Percentiles rank a stretch among this genome's conserved stretches.
Conservation (phyloP, 2,888 invertebrate species). For the Pinctada fucata region DNA sequence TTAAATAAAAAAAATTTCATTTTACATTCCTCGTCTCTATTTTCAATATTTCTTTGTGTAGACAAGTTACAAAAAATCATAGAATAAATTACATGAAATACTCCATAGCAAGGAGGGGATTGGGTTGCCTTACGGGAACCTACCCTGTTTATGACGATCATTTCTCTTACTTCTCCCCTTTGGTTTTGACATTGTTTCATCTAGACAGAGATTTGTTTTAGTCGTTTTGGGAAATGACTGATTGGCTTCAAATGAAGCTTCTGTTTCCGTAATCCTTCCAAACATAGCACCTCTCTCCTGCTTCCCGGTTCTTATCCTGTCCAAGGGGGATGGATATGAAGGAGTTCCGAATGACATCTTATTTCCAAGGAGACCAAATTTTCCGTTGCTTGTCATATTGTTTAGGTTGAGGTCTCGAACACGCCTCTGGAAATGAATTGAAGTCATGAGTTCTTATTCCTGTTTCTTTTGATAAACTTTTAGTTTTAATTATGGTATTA, state of each 20-base stretch:
- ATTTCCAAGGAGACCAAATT: constrained; percentile 23
- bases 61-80: too few species aligned
- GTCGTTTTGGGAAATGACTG: constrained; percentile 81
- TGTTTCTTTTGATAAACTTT: too few species aligned
- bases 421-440: not conserved
- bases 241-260: constrained; percentile 80
- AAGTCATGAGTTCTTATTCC: too few species aligned
- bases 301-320: constrained; percentile 68
- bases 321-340: constrained; percentile 73
- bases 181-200: constrained; percentile 39
- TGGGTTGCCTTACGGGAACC: too few species aligned
- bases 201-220: constrained; percentile 45
- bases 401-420: constrained; percentile 19
- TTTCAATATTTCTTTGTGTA: too few species aligned
- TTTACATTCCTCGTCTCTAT: too few species aligned
- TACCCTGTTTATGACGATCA: too few species aligned
- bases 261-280: constrained; percentile 53
- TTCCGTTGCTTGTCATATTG: constrained; percentile 4
- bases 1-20: too few species aligned
- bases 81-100: too few species aligned
- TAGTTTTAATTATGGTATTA: not conserved
- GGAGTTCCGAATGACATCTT: constrained; percentile 63
- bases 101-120: too few species aligned
- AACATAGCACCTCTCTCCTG: constrained; percentile 68
- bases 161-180: not conserved